These are phyloP conservation scores for Drosophila gaucha DNA, from an alignment of 2,888 invertebrate species.

Conservation along the genomic window DNA sequence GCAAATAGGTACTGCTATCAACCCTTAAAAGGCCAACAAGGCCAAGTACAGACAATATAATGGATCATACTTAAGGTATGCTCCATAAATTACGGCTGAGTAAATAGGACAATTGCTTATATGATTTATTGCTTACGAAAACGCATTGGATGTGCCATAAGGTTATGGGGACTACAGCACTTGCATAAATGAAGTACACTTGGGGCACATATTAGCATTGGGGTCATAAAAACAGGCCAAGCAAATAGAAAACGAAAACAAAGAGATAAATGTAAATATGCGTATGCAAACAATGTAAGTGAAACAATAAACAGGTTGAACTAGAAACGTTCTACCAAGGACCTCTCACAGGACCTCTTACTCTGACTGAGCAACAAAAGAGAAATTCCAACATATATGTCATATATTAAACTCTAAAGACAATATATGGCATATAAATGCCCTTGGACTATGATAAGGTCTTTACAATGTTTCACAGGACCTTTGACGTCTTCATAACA, in stretches of 20 bases:
- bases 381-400: too few relatives aligned
- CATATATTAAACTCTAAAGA: too few relatives aligned
- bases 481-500: slow-evolving; percentile 76
- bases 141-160: slow-evolving; percentile 62
- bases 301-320: slow-evolving; percentile 23
- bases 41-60: not conserved
- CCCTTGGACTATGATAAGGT: not conserved
- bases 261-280: slow-evolving; percentile 31
- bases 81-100: slow-evolving; percentile 36
- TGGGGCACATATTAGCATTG: slow-evolving; percentile 51
- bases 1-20: not conserved
- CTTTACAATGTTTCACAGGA: slow-evolving; percentile 25
- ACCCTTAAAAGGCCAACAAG: not conserved
- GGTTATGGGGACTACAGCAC: slow-evolving; percentile 30
- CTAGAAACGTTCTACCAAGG: too few relatives aligned
- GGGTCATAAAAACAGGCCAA: slow-evolving; percentile 44
- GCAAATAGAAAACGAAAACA: slow-evolving; percentile 50
- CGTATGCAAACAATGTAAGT: slow-evolving; percentile 44
- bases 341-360: too few relatives aligned
- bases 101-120: slow-evolving; percentile 43
- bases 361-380: too few relatives aligned
- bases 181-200: slow-evolving; percentile 27
- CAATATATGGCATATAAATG: not conserved
- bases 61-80: not conserved
- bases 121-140: slow-evolving; percentile 73